Evolutionary conservation across 1,140 invertebrate species (phyloP).

Genomic region (Cydia pomonella): DNA sequence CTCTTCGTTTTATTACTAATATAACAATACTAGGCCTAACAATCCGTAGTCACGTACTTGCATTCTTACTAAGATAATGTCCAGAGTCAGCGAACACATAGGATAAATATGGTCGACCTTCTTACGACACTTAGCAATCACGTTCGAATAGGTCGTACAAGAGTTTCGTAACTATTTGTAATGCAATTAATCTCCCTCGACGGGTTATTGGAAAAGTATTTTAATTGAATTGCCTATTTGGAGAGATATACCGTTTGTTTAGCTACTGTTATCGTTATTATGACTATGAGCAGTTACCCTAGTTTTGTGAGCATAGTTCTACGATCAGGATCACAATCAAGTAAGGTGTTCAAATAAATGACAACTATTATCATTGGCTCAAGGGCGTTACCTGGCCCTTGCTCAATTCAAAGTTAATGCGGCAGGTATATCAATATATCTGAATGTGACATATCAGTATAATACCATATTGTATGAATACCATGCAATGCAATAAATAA

Average conservation of each 20-base stretch:
- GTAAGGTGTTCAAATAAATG: background rate
- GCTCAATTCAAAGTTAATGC: background rate
- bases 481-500: no score
- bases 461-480: no score
- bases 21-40: conserved; percentile 7
- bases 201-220: conserved; percentile 25
- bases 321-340: background rate
- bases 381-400: background rate
- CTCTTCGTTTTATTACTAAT: conserved; percentile 1
- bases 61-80: conserved; percentile 6
- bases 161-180: conserved; percentile 19
- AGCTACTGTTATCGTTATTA: background rate
- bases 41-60: conserved; percentile 25
- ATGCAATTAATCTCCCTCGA: conserved; percentile 14
- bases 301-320: background rate
- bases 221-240: conserved; percentile 1
- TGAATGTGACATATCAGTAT: no score
- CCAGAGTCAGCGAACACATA: conserved; percentile 14
- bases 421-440: background rate
- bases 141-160: conserved; percentile 23
- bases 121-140: conserved; percentile 27
- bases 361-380: no score
- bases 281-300: background rate
- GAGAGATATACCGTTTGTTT: background rate
- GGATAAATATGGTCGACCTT: conserved; percentile 29